phyloP scores from a whole-genome alignment of 2,888 invertebrate species.

The Acleris cristana region DNA sequence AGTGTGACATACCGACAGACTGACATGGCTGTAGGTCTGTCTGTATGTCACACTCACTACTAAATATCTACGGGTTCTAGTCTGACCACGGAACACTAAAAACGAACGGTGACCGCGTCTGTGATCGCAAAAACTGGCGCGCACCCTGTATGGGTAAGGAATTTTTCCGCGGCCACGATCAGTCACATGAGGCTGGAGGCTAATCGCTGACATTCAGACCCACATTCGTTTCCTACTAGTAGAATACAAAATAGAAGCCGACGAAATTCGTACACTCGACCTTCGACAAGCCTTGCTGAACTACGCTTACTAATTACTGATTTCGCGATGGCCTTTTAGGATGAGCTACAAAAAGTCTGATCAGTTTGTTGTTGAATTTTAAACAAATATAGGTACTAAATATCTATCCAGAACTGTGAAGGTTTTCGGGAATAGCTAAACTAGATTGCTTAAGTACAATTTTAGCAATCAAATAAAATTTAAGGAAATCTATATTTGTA shows the following conservation, averaged over 20 bases:
- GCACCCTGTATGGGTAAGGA: conserved; percentile 30
- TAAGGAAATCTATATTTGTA: too few relatives aligned
- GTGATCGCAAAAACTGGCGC: conserved; percentile 19
- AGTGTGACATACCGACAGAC: too few relatives aligned
- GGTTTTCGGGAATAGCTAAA: too few relatives aligned
- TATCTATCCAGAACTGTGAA: too few relatives aligned
- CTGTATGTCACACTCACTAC: too few relatives aligned
- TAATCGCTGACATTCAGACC: conserved; percentile 38
- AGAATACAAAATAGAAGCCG: conserved; percentile 56
- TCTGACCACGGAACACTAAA: conserved; percentile 14
- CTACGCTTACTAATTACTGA: conserved; percentile 41
- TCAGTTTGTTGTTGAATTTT: too few relatives aligned
- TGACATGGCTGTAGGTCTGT: too few relatives aligned
- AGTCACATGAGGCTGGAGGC: conserved; percentile 40
- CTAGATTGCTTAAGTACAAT: too few relatives aligned
- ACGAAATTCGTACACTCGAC: conserved; percentile 53
- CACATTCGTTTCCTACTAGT: conserved; percentile 44
- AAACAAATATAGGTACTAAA: too few relatives aligned
- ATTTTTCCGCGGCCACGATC: conserved; percentile 39
- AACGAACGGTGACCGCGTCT: conserved; percentile 13
- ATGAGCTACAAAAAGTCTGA: neutral
- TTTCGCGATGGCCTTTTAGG: conserved; percentile 21
- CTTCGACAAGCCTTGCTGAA: conserved; percentile 52
- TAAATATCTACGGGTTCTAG: too few relatives aligned
- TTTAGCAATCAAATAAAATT: too few relatives aligned